A percentile compares a stretch with the other conserved stretches of the same genome.
These are phyloP conservation scores for Alectura lathami DNA, from an alignment of 2,113 vertebrate species.

Conservation along the genomic window DNA sequence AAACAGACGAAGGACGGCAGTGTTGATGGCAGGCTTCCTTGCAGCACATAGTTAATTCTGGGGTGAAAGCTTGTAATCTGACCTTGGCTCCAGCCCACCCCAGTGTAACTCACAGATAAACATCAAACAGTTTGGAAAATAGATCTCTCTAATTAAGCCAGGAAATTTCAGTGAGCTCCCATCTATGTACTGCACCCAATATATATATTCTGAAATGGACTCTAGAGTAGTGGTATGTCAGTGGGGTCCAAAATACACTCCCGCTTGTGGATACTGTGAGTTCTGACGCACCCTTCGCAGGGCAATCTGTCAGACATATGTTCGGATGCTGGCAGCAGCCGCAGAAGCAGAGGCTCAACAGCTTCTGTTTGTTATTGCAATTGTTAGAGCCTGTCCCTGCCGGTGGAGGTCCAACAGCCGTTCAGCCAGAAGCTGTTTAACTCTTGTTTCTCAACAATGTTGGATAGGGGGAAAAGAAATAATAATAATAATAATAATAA, in stretches of 20 bases:
- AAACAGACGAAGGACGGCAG: neutral
- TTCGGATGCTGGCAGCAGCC: neutral
- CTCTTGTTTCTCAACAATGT: neutral
- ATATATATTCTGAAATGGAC: rapidly evolving
- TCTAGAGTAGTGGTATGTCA: rapidly evolving
- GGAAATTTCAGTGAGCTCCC: neutral
- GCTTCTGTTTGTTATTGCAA: neutral
- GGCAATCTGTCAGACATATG: neutral
- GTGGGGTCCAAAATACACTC: rapidly evolving
- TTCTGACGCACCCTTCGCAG: neutral
- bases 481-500: rapidly evolving
- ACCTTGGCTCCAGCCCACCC: neutral
- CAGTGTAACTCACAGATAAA: neutral
- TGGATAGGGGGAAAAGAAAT: rapidly evolving
- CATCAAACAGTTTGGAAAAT: neutral
- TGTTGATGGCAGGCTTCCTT: neutral
- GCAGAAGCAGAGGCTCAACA: neutral
- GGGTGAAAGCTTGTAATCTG: neutral
- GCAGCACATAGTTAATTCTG: rapidly evolving
- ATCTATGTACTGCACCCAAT: rapidly evolving
- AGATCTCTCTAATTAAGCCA: rapidly evolving
- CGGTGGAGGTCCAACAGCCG: neutral
- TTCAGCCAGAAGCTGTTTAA: neutral
- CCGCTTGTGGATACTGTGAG: neutral
- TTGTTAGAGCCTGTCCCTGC: neutral